Percentiles rank a stretch among this genome's conserved stretches.
These are phyloP conservation scores for Drosophila gaucha DNA, from an alignment of 2,888 invertebrate species.

Conservation along the genomic window DNA sequence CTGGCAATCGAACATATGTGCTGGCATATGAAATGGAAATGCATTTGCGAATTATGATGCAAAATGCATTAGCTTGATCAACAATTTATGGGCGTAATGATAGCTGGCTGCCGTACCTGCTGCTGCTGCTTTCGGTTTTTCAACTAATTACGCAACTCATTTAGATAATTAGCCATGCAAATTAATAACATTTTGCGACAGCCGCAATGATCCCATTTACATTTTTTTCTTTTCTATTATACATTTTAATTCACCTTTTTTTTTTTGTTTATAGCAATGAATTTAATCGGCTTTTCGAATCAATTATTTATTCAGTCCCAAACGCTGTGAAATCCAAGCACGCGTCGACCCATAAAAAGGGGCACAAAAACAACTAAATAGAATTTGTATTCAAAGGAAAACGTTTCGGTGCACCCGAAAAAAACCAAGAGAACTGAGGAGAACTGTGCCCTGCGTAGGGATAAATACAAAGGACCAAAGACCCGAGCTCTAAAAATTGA, in stretches of 20 bases:
- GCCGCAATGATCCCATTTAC: slow-evolving; percentile 15
- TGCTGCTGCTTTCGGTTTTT: slow-evolving; percentile 18
- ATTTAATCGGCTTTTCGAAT: slow-evolving; percentile 54
- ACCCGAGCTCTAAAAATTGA: slow-evolving; percentile 14
- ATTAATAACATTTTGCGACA: slow-evolving; percentile 45
- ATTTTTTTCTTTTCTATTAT: slow-evolving; percentile 9
- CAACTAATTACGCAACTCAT: slow-evolving; percentile 65
- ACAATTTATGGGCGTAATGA: slow-evolving; percentile 44
- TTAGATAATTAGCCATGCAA: slow-evolving; percentile 67
- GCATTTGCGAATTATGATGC: slow-evolving; percentile 28
- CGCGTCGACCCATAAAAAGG: slow-evolving; percentile 29
- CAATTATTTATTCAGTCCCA: slow-evolving; percentile 51
- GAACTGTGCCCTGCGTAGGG: no score
- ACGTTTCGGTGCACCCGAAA: no score
- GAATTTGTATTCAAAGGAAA: slow-evolving; percentile 33
- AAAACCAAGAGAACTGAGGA: no score
- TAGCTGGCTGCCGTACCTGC: slow-evolving; percentile 14
- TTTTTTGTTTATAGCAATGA: slow-evolving; percentile 38
- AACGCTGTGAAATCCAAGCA: slow-evolving; percentile 41
- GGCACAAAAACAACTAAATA: slow-evolving; percentile 18
- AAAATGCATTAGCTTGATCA: slow-evolving; percentile 62
- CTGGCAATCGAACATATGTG: slow-evolving; percentile 9
- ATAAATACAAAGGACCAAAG: no score
- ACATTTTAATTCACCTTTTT: slow-evolving; percentile 16
- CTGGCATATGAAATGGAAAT: neutral